Conservation (phyloP, 35 echinoderm and acorn worm species). For the Apostichopus californicus region DNA sequence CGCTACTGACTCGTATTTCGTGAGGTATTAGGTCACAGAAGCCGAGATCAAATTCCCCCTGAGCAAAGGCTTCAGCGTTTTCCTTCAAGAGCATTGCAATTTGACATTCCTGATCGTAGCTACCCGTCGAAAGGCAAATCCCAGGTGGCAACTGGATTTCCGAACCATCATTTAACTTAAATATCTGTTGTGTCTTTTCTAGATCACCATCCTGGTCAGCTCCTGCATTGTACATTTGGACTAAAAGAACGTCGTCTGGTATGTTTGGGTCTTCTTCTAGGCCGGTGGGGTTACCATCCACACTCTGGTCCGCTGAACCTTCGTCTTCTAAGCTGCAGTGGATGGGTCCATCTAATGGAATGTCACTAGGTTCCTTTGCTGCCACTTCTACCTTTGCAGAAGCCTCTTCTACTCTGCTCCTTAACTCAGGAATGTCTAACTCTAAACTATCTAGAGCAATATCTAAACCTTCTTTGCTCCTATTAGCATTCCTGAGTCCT, state of each 20-base stretch:
- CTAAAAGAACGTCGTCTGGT: no score
- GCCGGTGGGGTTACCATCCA: not conserved
- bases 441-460: not conserved
- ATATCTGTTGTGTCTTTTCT: no score
- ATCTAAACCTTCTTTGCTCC: not conserved
- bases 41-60: conserved; percentile 55
- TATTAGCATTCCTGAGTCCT: not conserved
- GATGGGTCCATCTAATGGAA: not conserved
- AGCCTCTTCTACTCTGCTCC: not conserved
- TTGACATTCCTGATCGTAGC: not conserved
- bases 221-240: no score
- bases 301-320: not conserved
- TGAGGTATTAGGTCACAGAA: conserved; percentile 63
- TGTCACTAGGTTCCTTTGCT: not conserved
- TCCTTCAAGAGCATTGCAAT: conserved; percentile 20
- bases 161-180: not conserved
- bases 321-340: not conserved
- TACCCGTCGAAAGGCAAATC: not conserved
- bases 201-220: no score
- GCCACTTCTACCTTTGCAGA: not conserved
- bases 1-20: conserved; percentile 34
- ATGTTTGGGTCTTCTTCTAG: not conserved
- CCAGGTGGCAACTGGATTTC: conserved; percentile 3
- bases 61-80: conserved; percentile 3
- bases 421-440: not conserved